Percentiles rank a stretch among this genome's conserved stretches.
Evolutionary conservation across 2,113 vertebrate species (phyloP).

Genomic region (Sinosuthora webbiana): DNA sequence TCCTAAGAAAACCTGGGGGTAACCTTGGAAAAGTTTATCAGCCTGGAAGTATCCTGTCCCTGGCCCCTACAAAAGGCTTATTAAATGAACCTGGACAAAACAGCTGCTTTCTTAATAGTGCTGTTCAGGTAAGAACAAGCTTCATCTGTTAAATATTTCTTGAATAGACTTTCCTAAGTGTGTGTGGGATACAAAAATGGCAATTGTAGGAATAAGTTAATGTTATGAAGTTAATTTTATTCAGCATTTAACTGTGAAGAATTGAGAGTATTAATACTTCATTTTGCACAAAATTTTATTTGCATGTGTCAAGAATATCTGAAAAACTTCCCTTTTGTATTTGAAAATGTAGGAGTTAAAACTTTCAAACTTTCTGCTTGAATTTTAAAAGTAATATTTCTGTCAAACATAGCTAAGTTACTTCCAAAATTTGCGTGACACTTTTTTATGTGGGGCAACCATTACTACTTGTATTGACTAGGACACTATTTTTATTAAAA

Average conservation of each 20-base stretch:
- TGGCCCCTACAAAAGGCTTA: conserved; percentile 95
- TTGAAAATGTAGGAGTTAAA: neutral
- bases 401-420: neutral
- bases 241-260: neutral
- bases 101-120: conserved; percentile 98
- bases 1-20: conserved; percentile 87
- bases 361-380: neutral
- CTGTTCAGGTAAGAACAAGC: conserved; percentile 88
- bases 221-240: neutral
- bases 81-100: conserved; percentile 97
- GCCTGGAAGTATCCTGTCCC: conserved; percentile 91
- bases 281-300: neutral
- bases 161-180: neutral
- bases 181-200: neutral
- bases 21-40: conserved; percentile 93
- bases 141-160: neutral
- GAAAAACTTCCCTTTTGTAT: neutral
- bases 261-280: neutral
- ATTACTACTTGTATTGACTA: neutral
- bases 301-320: neutral
- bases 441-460: neutral
- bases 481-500: neutral
- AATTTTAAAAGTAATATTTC: neutral
- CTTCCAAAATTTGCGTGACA: neutral
- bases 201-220: neutral